These are phyloP conservation scores for Saturnia pavonia DNA, from an alignment of 2,888 invertebrate species.

Conservation along the genomic window DNA sequence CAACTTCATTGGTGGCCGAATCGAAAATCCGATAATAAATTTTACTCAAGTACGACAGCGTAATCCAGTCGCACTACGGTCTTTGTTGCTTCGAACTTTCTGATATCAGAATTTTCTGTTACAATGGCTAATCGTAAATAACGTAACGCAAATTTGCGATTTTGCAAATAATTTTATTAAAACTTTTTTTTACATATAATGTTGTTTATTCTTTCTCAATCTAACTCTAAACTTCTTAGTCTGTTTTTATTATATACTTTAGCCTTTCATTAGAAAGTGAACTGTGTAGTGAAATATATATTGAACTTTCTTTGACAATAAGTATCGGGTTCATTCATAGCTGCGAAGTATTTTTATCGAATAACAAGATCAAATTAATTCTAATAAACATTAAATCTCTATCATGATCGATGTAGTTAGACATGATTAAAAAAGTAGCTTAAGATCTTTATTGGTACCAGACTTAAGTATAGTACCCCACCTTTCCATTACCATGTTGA, in stretches of 20 bases:
- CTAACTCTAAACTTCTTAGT: too few species aligned
- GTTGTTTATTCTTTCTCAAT: too few species aligned
- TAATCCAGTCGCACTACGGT: conserved; percentile 78
- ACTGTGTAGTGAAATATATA: too few species aligned
- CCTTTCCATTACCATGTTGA: conserved; percentile 64
- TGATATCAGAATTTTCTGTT: conserved; percentile 76
- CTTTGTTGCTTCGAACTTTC: conserved; percentile 77
- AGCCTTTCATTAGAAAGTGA: too few species aligned
- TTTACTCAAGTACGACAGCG: conserved; percentile 81
- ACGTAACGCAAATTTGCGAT: conserved; percentile 61
- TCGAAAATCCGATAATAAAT: conserved; percentile 82
- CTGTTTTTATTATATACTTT: too few species aligned
- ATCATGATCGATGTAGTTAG: conserved; percentile 33
- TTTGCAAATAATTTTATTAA: conserved; percentile 18
- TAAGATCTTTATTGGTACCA: conserved; percentile 54
- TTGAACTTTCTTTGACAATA: too few species aligned
- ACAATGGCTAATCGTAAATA: conserved; percentile 71
- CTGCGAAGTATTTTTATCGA: background rate
- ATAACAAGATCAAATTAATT: background rate
- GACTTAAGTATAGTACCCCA: conserved; percentile 37
- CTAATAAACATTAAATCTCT: conserved; percentile 21
- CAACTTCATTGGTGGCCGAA: conserved; percentile 82
- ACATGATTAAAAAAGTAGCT: conserved; percentile 41
- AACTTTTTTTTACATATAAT: background rate
- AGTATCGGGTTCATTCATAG: background rate